Evolutionary conservation across 2,797 vertebrate genomes (phyloP), one percentile per base, ranked within the genome.

Genomic region (Macrochelys suwanniensis): DNA sequence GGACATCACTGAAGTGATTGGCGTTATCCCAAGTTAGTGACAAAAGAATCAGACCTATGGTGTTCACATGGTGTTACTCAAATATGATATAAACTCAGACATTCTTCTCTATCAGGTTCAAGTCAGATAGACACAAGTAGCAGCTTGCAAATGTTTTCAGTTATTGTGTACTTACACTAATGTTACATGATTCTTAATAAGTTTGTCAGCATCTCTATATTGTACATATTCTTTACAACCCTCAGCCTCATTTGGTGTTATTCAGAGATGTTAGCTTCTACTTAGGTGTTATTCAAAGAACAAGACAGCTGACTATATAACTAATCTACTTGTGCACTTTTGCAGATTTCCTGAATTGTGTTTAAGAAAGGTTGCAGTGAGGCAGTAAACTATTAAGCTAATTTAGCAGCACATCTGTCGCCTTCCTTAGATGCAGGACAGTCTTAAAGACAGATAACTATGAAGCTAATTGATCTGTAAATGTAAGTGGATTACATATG

Each of bases 321-420:
- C 23, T 76, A 76, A 74, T 74, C 65, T 74, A 80, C 57, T 23
- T 7, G 1, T 42, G n/a, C 23, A 49, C 15, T 74, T 90, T 84
- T 33, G 84, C 79, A 94, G 45, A 5, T 84, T 83, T 89, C 61
- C 80, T 88, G 89, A 91, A 79, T 50, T 88, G 16, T 88, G 21
- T 0, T 17, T 59, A 28, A 2, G 42, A 57, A 92, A 6, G 65
- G n/a, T 9, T 71, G 19, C n/a, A 42, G 8, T 82, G 31, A 84
- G 68, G 82, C 13, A 84, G 79, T 74, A 78, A 21, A 10, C 57
- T 91, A 77, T 77, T 45, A 47, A 77, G 74, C 15, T 77, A 77
- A 77, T 77, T 77, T 77, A 77, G 45, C 74, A 77, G 26, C 26
- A 77, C 42, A 49, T 47, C 6, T 77, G 71, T 28, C 28, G 42